phyloP scores from a whole-genome alignment of 2,113 vertebrate species.

The Lophochroa leadbeateri region DNA sequence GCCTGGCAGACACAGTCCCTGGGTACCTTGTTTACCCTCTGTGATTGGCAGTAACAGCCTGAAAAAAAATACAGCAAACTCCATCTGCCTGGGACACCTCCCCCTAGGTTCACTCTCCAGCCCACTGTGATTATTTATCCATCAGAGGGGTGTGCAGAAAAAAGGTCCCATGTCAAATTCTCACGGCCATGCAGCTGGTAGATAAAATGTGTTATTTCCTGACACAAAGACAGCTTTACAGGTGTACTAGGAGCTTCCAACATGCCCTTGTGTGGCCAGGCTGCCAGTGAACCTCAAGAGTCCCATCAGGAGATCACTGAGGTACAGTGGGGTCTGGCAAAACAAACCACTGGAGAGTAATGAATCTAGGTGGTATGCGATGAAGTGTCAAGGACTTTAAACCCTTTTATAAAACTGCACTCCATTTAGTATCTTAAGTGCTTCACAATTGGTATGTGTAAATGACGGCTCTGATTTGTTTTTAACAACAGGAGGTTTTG shows the following conservation, averaged over 20 bases:
- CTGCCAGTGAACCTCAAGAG: not conserved
- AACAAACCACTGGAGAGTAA: not conserved
- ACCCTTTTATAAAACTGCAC: not conserved
- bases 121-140: not conserved
- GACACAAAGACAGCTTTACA: not conserved
- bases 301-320: not conserved
- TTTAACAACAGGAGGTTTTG: not conserved
- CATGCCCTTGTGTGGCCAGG: accelerated
- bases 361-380: not conserved
- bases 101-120: not conserved
- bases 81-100: not conserved
- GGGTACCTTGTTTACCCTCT: not conserved
- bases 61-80: not conserved
- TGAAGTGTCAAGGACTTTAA: not conserved
- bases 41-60: constrained; percentile 57
- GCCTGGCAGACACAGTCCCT: not conserved
- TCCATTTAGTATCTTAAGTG: not conserved
- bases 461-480: not conserved
- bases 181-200: not conserved
- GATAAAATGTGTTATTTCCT: not conserved
- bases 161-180: not conserved
- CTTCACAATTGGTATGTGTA: accelerated
- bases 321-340: not conserved
- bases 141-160: not conserved
- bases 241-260: not conserved